Evolutionary conservation across 2,797 vertebrate genomes (phyloP).

Genomic region (Phaenicophaeus curvirostris): DNA sequence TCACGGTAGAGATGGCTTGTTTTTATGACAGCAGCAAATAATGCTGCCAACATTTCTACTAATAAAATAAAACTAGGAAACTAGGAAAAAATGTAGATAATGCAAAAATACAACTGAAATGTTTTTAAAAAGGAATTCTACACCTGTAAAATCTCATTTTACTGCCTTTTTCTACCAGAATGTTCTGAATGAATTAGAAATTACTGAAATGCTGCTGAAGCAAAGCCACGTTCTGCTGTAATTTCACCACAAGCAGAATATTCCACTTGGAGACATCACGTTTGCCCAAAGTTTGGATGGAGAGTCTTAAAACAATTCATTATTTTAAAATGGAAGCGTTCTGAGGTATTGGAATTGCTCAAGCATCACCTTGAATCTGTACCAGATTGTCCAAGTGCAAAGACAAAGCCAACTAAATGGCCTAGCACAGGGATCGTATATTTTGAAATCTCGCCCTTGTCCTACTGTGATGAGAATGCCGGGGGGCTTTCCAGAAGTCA

Average conservation of each 20-base stretch:
- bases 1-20: not conserved
- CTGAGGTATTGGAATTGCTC: not conserved
- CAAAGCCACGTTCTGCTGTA: not conserved
- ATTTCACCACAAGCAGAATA: not conserved
- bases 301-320: not conserved
- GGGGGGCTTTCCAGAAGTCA: too few relatives aligned
- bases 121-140: not conserved
- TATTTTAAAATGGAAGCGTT: not conserved
- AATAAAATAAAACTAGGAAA: slow-evolving; percentile 5
- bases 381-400: too few relatives aligned
- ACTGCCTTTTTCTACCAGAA: not conserved
- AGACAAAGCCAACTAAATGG: too few relatives aligned
- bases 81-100: not conserved
- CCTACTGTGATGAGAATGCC: too few relatives aligned
- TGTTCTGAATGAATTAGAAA: not conserved
- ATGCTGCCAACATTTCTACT: not conserved
- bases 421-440: too few relatives aligned
- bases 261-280: not conserved
- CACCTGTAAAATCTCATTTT: not conserved
- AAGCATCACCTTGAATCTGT: too few relatives aligned
- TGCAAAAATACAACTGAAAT: slow-evolving; percentile 12
- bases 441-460: too few relatives aligned
- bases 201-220: not conserved
- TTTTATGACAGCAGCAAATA: slow-evolving; percentile 31
- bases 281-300: not conserved